A percentile compares a stretch with the other conserved stretches of the same genome.
phyloP scores from a whole-genome alignment of 2,113 vertebrate genomes.

The Kryptolebias marmoratus region DNA sequence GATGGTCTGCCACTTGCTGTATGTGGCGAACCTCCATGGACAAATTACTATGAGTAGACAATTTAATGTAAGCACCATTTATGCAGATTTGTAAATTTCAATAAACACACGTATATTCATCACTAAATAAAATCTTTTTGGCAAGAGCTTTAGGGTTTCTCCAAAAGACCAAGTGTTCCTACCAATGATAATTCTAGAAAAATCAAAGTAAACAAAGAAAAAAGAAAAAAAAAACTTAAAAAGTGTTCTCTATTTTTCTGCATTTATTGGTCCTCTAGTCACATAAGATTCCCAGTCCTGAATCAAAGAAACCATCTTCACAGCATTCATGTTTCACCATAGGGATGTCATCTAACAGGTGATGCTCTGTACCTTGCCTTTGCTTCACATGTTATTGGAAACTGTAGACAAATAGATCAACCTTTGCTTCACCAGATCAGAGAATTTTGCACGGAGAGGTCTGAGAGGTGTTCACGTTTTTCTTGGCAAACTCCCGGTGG shows the following conservation, averaged over 20 bases:
- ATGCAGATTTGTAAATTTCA: too few relatives aligned
- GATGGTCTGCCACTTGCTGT: too few relatives aligned
- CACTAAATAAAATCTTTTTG: too few relatives aligned
- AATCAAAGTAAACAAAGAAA: too few relatives aligned
- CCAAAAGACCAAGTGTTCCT: neutral
- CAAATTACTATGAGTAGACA: too few relatives aligned
- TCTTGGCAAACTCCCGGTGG: slow-evolving; percentile 1
- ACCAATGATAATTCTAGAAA: too few relatives aligned
- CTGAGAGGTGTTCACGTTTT: slow-evolving; percentile 7
- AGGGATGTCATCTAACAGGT: neutral
- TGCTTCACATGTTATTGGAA: neutral
- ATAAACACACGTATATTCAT: too few relatives aligned
- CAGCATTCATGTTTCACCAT: neutral
- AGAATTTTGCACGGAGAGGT: neutral
- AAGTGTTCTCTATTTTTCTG: too few relatives aligned
- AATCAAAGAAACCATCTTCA: neutral
- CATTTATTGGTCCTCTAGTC: neutral
- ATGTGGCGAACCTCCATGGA: too few relatives aligned
- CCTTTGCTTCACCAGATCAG: slow-evolving; percentile 9
- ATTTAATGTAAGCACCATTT: too few relatives aligned
- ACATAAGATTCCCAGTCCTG: neutral
- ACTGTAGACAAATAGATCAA: slow-evolving; percentile 3
- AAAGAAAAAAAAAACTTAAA: neutral
- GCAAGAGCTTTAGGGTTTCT: too few relatives aligned
- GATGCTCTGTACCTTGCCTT: neutral